phyloP scores from a whole-genome alignment of 2,113 vertebrate genomes.

The Spea multiplicata region DNA sequence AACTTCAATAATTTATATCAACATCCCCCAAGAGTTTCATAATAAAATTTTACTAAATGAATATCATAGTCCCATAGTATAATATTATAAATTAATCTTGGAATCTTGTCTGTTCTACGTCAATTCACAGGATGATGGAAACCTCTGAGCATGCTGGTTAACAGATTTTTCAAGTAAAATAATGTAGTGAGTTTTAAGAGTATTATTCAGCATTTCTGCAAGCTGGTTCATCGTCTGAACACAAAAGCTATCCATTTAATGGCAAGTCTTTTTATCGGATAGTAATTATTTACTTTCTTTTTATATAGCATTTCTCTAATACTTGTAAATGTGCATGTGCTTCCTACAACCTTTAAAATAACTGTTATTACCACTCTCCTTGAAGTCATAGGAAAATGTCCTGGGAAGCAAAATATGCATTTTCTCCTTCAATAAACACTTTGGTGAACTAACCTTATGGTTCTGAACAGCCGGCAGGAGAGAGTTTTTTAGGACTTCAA shows the following conservation, averaged over 20 bases:
- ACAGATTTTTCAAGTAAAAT: background rate
- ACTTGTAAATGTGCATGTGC: slow-evolving; percentile 1
- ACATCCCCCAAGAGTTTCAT: too few species aligned
- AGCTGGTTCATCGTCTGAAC: background rate
- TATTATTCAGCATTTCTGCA: background rate
- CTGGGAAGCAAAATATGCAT: background rate
- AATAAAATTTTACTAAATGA: too few species aligned
- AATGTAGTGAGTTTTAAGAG: background rate
- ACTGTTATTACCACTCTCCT: background rate
- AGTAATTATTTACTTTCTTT: slow-evolving; percentile 1
- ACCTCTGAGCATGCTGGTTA: background rate
- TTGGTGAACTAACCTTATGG: background rate
- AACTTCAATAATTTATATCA: too few species aligned
- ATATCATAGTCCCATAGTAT: too few species aligned
- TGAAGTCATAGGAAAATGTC: background rate
- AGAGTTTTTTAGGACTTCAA: background rate
- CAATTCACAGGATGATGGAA: background rate
- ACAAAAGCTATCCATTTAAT: background rate
- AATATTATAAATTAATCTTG: background rate
- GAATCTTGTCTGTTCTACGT: background rate
- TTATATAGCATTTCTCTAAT: background rate
- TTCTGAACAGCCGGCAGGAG: background rate
- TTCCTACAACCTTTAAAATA: slow-evolving; percentile 3
- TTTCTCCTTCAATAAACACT: background rate
- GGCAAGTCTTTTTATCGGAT: background rate